Evolutionary conservation across 2,888 invertebrate species (phyloP).

Genomic region (Dryocosmus kuriphilus): DNA sequence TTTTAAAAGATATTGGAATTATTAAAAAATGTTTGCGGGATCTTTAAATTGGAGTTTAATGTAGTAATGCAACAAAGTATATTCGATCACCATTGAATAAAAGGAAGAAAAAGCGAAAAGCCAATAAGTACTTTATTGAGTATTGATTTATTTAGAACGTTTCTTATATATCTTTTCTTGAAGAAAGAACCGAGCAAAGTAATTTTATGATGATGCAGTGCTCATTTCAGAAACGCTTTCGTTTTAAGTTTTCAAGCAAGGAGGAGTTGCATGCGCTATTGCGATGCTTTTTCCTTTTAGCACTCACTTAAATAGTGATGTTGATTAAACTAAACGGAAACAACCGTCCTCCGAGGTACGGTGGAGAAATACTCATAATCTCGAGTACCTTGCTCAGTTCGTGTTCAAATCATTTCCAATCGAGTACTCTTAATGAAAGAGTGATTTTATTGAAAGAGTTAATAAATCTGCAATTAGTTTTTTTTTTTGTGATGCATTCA

Average conservation of each 20-base stretch:
- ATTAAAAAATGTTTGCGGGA: background rate
- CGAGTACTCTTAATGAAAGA: background rate
- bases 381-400: background rate
- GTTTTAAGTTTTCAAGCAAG: background rate
- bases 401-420: constrained; percentile 14
- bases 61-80: background rate
- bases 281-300: constrained; percentile 12
- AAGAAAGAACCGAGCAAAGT: background rate
- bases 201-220: background rate
- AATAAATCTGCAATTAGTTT: background rate
- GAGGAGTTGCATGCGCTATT: constrained; percentile 5
- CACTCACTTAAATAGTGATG: constrained; percentile 14
- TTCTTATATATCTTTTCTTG: background rate
- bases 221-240: constrained; percentile 3
- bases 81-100: background rate
- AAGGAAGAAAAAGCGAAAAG: background rate
- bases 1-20: background rate
- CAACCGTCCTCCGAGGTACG: background rate
- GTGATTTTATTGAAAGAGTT: background rate
- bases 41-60: background rate
- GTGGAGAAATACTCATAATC: background rate
- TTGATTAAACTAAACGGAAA: constrained; percentile 24
- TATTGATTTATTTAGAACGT: background rate
- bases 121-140: background rate
- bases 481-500: background rate